These are phyloP conservation scores for Hiodon alosoides DNA, from an alignment of 2,113 vertebrate genomes.

Conservation along the genomic window DNA sequence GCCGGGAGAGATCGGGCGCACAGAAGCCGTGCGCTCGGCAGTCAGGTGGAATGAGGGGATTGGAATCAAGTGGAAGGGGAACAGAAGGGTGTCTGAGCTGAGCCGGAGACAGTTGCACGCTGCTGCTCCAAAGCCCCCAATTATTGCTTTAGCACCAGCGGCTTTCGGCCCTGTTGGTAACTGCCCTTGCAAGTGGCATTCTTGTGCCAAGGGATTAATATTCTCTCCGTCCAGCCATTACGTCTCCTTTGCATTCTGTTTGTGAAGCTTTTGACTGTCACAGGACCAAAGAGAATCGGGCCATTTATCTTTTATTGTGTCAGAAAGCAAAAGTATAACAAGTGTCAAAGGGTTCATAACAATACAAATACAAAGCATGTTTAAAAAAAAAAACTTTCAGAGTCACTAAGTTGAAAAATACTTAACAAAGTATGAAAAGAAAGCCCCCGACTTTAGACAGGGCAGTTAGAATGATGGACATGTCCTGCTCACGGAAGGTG, in stretches of 20 bases:
- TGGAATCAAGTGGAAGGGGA: slow-evolving; percentile 54
- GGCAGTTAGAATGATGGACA: neutral
- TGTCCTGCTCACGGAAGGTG: neutral
- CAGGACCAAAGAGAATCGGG: neutral
- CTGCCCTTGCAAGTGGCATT: slow-evolving; percentile 41
- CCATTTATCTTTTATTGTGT: neutral
- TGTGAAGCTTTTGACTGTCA: slow-evolving; percentile 29
- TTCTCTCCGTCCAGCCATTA: slow-evolving; percentile 30
- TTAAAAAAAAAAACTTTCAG: neutral
- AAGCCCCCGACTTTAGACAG: neutral
- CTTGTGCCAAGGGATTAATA: slow-evolving; percentile 45
- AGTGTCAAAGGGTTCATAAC: neutral
- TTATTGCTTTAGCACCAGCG: slow-evolving; percentile 39
- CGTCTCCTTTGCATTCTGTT: slow-evolving; percentile 32
- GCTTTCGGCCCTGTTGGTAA: slow-evolving; percentile 3
- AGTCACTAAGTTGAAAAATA: neutral
- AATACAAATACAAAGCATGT: neutral
- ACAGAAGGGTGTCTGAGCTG: slow-evolving; percentile 53
- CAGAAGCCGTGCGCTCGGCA: slow-evolving; percentile 50
- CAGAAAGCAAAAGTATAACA: neutral
- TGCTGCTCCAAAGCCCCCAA: slow-evolving; percentile 54
- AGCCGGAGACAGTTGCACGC: slow-evolving; percentile 54
- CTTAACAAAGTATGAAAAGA: slow-evolving; percentile 1
- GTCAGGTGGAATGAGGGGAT: slow-evolving; percentile 69
- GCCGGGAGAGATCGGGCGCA: slow-evolving; percentile 45